Percentiles rank a stretch among this genome's conserved stretches.
Conservation (phyloP, 2,888 invertebrate genomes). For the Seira sanloemensis region DNA sequence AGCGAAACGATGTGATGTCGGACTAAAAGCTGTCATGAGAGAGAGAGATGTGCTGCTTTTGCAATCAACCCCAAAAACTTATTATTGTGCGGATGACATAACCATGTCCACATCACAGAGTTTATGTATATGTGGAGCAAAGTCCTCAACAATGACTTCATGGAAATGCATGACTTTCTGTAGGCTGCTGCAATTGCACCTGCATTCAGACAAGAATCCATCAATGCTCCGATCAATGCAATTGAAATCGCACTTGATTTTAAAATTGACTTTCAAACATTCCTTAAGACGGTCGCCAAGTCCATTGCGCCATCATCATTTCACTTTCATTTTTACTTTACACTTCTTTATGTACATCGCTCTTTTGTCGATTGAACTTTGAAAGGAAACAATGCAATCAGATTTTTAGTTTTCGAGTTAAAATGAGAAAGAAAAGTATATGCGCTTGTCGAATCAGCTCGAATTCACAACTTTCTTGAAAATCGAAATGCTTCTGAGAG, state of each 20-base stretch:
- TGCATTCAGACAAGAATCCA: too few species aligned
- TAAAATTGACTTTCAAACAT: too few species aligned
- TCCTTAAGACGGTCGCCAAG: neutral
- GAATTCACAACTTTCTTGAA: neutral
- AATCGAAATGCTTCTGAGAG: neutral
- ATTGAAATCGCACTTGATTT: too few species aligned
- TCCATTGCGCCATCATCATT: neutral
- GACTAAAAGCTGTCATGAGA: conserved; percentile 11
- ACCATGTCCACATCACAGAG: conserved; percentile 29
- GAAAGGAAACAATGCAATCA: neutral
- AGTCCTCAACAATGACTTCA: neutral
- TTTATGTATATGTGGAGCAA: too few species aligned
- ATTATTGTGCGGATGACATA: too few species aligned
- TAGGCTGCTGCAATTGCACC: too few species aligned
- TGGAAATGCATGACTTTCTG: too few species aligned
- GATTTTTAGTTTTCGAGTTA: neutral
- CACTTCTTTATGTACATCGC: neutral
- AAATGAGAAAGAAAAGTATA: too few species aligned
- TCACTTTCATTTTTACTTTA: neutral
- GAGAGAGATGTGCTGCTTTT: neutral
- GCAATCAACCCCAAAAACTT: neutral
- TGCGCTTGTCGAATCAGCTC: too few species aligned
- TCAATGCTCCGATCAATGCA: too few species aligned
- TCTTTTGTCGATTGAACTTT: too few species aligned
- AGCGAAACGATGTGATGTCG: conserved; percentile 3